Percentiles rank a stretch among this genome's conserved stretches.
Conservation (phyloP, 2,113 vertebrate species). For the Chionis minor region DNA sequence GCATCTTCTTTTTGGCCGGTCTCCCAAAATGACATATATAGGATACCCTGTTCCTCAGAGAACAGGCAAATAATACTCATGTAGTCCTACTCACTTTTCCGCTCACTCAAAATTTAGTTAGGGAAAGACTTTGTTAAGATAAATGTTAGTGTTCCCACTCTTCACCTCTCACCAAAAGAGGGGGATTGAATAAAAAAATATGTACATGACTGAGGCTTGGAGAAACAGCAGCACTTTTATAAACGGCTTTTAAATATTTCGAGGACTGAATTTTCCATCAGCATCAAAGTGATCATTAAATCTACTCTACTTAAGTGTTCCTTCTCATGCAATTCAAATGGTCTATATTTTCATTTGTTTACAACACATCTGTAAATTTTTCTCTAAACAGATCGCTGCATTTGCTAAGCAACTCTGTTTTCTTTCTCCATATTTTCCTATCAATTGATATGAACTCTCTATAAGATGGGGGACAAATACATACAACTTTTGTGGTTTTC, state of each 20-base stretch:
- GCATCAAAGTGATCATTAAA: background rate
- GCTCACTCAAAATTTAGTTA: background rate
- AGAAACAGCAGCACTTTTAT: slow-evolving; percentile 1
- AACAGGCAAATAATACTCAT: background rate
- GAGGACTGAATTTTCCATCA: background rate
- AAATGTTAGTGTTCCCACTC: slow-evolving; percentile 27
- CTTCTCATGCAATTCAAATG: background rate
- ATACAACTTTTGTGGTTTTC: background rate
- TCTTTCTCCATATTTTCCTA: background rate
- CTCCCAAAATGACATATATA: slow-evolving; percentile 23
- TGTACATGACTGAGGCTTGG: background rate
- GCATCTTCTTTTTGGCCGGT: slow-evolving; percentile 15
- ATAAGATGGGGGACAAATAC: background rate
- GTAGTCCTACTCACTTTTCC: background rate
- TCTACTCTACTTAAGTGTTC: background rate
- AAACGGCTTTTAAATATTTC: slow-evolving; percentile 16
- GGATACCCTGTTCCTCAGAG: background rate
- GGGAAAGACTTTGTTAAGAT: background rate
- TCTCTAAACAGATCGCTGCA: background rate
- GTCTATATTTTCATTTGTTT: slow-evolving; percentile 4
- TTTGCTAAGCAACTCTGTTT: background rate
- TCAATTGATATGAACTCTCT: background rate
- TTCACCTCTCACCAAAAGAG: background rate
- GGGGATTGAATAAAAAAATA: background rate
- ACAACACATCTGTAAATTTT: background rate